Conservation (phyloP, 2,113 vertebrate genomes). For the Dunckerocampus dactyliophorus region DNA sequence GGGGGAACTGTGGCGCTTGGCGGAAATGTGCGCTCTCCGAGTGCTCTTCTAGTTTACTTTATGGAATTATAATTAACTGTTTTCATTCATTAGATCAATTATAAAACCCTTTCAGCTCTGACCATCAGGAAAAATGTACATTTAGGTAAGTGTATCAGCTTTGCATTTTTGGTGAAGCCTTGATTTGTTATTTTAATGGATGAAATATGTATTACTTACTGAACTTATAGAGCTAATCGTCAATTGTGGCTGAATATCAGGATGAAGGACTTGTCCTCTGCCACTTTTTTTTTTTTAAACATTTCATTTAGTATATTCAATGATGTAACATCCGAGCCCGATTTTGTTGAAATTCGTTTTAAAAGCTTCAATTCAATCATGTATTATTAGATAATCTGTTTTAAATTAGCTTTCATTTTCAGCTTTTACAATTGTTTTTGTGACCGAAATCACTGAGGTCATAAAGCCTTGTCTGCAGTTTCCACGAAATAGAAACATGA, state of each 20-base stretch:
- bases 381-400: neutral
- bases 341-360: neutral
- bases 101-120: no score
- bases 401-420: neutral
- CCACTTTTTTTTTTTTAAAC: neutral
- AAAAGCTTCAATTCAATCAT: neutral
- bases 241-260: constrained; percentile 14
- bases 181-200: neutral
- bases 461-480: neutral
- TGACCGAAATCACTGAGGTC: neutral
- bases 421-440: neutral
- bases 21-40: no score
- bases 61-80: no score
- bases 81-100: no score
- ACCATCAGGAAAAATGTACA: neutral
- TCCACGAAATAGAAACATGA: neutral
- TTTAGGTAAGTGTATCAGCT: neutral
- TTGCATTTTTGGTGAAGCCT: neutral
- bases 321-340: neutral
- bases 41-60: no score
- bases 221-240: neutral
- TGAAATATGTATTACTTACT: neutral
- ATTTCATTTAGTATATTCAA: neutral
- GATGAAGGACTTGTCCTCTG: constrained; percentile 24
- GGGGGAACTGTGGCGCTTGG: no score